A percentile compares a stretch with the other conserved stretches of the same genome.
These are phyloP conservation scores for Scolopax rusticola DNA, from an alignment of 2,797 vertebrate species.

Conservation along the genomic window DNA sequence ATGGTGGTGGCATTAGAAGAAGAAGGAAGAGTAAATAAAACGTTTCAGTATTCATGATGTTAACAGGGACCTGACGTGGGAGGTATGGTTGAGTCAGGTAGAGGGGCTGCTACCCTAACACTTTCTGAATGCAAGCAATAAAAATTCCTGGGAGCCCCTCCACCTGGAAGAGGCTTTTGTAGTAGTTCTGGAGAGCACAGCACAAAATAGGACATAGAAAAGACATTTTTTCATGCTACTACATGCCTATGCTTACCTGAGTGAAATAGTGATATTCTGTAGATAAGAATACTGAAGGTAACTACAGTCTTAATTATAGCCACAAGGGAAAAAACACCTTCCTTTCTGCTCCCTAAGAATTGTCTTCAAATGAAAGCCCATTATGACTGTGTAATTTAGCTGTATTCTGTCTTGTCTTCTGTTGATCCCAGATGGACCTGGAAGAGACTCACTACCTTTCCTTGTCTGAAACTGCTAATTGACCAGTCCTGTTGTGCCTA, in stretches of 20 bases:
- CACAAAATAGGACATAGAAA: background rate
- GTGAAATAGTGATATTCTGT: background rate
- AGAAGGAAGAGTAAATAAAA: background rate
- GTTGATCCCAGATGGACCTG: background rate
- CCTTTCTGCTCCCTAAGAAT: background rate
- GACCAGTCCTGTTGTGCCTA: background rate
- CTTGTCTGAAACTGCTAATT: background rate
- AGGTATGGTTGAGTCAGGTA: background rate
- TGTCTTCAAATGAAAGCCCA: background rate
- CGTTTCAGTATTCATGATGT: background rate
- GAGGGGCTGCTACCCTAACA: background rate
- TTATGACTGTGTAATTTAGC: background rate
- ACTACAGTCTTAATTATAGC: background rate
- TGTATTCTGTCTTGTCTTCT: background rate
- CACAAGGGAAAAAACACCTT: background rate
- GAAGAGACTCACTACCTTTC: background rate
- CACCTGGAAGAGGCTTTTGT: background rate
- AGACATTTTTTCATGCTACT: background rate
- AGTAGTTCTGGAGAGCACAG: background rate
- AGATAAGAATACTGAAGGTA: background rate
- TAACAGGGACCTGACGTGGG: background rate
- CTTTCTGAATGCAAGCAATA: background rate
- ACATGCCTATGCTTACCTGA: background rate
- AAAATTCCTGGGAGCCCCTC: background rate
- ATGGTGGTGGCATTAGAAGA: background rate